A percentile compares a stretch with the other conserved stretches of the same genome.
Evolutionary conservation across 2,888 invertebrate genomes (phyloP).

Genomic region (Aspidapion aeneum): DNA sequence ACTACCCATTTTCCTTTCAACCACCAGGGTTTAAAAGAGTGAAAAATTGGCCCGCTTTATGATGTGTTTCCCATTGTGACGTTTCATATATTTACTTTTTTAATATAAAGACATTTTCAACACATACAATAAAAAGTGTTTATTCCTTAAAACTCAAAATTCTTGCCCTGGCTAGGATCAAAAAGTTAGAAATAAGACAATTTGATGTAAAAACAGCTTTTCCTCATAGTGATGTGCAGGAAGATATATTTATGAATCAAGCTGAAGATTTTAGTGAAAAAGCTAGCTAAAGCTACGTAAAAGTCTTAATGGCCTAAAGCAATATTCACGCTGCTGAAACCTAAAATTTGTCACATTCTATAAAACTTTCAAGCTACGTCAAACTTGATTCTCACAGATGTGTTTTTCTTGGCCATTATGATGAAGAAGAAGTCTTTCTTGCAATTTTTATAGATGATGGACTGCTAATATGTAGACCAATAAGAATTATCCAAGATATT

Average conservation of each 20-base stretch:
- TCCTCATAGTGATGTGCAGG: conserved; percentile 15
- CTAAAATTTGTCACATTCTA: conserved; percentile 12
- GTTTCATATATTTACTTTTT: too few relatives aligned
- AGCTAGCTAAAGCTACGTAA: conserved; percentile 13
- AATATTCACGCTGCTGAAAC: conserved; percentile 12
- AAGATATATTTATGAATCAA: conserved; percentile 20
- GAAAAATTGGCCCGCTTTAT: too few relatives aligned
- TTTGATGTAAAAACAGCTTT: conserved; percentile 20
- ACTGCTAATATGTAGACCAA: not conserved
- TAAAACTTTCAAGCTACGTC: too few relatives aligned
- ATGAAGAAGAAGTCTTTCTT: not conserved
- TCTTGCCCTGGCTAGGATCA: conserved; percentile 14
- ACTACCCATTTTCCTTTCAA: too few relatives aligned
- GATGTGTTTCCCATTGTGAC: too few relatives aligned
- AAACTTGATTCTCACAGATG: too few relatives aligned
- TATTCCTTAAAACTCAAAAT: too few relatives aligned
- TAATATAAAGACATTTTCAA: too few relatives aligned
- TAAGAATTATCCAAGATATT: not conserved
- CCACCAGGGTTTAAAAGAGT: too few relatives aligned
- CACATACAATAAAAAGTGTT: too few relatives aligned
- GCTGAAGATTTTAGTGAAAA: conserved; percentile 11
- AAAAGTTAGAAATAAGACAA: too few relatives aligned
- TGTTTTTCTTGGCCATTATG: too few relatives aligned
- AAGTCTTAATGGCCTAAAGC: conserved; percentile 17
- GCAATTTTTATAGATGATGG: not conserved